Evolutionary conservation across 1,140 invertebrate genomes (phyloP).

Genomic region (Pinna nobilis): DNA sequence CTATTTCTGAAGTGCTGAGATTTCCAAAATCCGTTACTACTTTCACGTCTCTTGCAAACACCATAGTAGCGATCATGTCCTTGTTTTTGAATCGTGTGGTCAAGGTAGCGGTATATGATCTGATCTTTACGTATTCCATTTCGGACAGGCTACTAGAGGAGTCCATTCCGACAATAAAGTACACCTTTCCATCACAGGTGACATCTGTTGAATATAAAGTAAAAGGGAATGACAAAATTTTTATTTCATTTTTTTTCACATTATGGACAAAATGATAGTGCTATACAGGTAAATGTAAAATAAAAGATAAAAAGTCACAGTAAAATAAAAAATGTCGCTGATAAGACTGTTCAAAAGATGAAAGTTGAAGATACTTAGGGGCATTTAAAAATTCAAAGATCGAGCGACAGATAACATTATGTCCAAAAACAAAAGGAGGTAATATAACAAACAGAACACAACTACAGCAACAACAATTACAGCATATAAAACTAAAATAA

Average conservation of each 20-base stretch:
- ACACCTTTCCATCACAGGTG: not conserved
- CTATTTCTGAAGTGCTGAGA: not conserved
- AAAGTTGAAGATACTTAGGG: too few species aligned
- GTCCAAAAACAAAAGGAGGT: too few species aligned
- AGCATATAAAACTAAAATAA: too few species aligned
- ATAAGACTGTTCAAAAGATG: too few species aligned
- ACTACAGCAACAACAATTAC: too few species aligned
- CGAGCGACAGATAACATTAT: too few species aligned
- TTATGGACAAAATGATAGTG: too few species aligned
- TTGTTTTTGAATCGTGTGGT: not conserved
- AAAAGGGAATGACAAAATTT: not conserved
- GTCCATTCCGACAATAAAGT: constrained; percentile 3
- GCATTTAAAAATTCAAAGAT: too few species aligned
- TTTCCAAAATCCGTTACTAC: constrained; percentile 10
- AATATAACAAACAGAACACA: too few species aligned
- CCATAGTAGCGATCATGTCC: constrained; percentile 4
- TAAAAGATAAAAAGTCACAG: too few species aligned
- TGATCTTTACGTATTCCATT: not conserved
- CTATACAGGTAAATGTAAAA: too few species aligned
- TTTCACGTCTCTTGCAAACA: constrained; percentile 1
- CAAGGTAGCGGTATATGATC: not conserved
- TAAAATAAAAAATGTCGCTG: too few species aligned
- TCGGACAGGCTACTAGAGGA: not conserved
- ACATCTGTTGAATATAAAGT: not conserved
- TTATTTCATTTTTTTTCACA: not conserved